Percentiles rank a stretch among this genome's conserved stretches.
Conservation (phyloP, 2,113 vertebrate species). For the Myrmophylax atrothorax region DNA sequence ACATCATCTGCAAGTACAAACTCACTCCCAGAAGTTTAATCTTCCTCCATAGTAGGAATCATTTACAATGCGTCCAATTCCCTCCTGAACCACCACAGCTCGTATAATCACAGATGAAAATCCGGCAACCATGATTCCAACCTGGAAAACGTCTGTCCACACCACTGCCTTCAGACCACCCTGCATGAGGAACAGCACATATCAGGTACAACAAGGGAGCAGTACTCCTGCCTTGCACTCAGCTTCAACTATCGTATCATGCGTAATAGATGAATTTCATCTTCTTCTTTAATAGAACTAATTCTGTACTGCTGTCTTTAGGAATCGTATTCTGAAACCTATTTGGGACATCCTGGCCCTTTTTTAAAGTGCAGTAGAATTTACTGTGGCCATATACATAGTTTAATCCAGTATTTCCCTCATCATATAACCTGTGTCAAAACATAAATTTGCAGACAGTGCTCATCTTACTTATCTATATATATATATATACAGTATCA, state of each 20-base stretch:
- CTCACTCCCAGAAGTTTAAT: conserved; percentile 90
- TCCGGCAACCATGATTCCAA: conserved; percentile 88
- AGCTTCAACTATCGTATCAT: background rate
- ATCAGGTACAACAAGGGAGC: background rate
- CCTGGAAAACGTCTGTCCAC: conserved; percentile 92
- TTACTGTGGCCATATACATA: background rate
- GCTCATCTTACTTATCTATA: background rate
- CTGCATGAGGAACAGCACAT: conserved; percentile 51
- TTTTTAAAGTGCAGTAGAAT: background rate
- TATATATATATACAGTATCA: background rate
- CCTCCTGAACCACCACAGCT: conserved; percentile 78
- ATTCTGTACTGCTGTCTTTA: background rate
- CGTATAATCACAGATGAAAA: conserved; percentile 85
- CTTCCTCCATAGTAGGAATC: conserved; percentile 84
- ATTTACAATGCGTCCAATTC: conserved; percentile 77
- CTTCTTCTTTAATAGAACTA: background rate
- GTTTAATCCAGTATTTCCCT: background rate
- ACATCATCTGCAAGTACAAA: conserved; percentile 34
- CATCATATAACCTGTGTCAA: background rate
- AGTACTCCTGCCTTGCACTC: background rate
- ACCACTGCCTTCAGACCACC: conserved; percentile 92
- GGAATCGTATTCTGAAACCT: background rate
- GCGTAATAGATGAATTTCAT: fast-evolving
- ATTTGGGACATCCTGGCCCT: background rate
- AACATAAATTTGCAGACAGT: background rate